phyloP scores from a whole-genome alignment of 2,113 vertebrate species.

The Aegithalos caudatus region DNA sequence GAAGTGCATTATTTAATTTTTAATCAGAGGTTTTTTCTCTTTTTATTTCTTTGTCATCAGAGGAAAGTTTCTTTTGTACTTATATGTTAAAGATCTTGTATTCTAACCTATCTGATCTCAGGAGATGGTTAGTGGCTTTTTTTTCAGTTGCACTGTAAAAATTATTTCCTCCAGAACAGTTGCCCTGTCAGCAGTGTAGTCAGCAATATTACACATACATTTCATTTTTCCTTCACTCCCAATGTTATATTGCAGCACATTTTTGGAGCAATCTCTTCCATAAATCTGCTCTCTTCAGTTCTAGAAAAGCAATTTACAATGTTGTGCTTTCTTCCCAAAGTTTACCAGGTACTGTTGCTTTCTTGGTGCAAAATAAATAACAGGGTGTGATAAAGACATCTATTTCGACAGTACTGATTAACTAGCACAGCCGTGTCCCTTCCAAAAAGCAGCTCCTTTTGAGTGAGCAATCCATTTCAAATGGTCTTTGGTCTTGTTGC shows the following conservation, averaged over 20 bases:
- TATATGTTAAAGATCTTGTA: neutral
- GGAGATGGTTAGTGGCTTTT: neutral
- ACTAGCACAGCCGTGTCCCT: slow-evolving; percentile 1
- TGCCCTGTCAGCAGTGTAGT: slow-evolving; percentile 45
- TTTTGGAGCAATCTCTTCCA: slow-evolving; percentile 27
- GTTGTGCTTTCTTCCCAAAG: slow-evolving; percentile 15
- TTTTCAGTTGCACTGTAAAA: neutral
- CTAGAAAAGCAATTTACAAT: slow-evolving; percentile 41
- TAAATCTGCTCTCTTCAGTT: slow-evolving; percentile 36
- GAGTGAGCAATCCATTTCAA: slow-evolving; percentile 55
- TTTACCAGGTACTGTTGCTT: neutral
- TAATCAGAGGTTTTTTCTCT: neutral
- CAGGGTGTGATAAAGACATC: slow-evolving; percentile 40
- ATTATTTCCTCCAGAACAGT: slow-evolving; percentile 20
- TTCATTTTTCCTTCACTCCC: neutral
- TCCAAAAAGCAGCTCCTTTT: slow-evolving; percentile 34
- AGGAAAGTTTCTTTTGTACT: neutral
- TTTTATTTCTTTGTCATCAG: neutral
- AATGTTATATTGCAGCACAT: neutral
- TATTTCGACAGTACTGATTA: slow-evolving; percentile 28
- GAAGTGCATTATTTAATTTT: neutral
- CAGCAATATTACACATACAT: slow-evolving; percentile 25
- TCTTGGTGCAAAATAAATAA: slow-evolving; percentile 39
- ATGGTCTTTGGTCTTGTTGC: slow-evolving; percentile 42
- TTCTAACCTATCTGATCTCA: neutral